Percentiles rank a stretch among this genome's conserved stretches.
Conservation (phyloP, 2,797 vertebrate genomes). For the Mastacembelus armatus region DNA sequence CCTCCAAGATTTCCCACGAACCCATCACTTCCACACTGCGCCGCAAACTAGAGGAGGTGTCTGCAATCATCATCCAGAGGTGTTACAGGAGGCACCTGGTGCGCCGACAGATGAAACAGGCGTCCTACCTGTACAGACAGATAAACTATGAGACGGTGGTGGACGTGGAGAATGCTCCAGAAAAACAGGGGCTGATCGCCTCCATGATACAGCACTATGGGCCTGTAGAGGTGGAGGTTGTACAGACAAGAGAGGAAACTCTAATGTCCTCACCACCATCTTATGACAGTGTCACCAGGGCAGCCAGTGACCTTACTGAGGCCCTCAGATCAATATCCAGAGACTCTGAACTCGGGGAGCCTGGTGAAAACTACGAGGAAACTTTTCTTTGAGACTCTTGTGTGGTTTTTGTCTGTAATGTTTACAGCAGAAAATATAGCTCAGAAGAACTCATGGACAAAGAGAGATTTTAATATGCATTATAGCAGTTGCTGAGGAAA, state of each 20-base stretch:
- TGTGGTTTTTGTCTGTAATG: slow-evolving; percentile 71
- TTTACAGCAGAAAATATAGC: slow-evolving; percentile 85
- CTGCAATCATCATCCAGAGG: slow-evolving; percentile 90
- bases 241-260: slow-evolving; percentile 61
- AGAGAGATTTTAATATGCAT: slow-evolving; percentile 53
- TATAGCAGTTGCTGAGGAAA: slow-evolving; percentile 54
- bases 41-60: slow-evolving; percentile 94
- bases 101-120: slow-evolving; percentile 92
- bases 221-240: slow-evolving; percentile 74
- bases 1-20: slow-evolving; percentile 95
- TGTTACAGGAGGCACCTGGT: slow-evolving; percentile 92
- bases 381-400: slow-evolving; percentile 87
- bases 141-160: slow-evolving; percentile 82
- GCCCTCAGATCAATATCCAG: slow-evolving; percentile 79
- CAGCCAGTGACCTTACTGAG: slow-evolving; percentile 82
- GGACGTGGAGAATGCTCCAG: slow-evolving; percentile 86
- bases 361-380: slow-evolving; percentile 88
- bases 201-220: slow-evolving; percentile 90
- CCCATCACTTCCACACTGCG: slow-evolving; percentile 96
- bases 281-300: slow-evolving; percentile 91
- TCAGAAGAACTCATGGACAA: slow-evolving; percentile 75
- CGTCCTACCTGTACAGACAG: slow-evolving; percentile 93
- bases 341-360: slow-evolving; percentile 82
- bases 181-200: slow-evolving; percentile 93
- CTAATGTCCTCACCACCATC: slow-evolving; percentile 91